Percentiles rank a stretch among this genome's conserved stretches.
Evolutionary conservation across 2,888 invertebrate genomes (phyloP).

Genomic region (Salticus scenicus): DNA sequence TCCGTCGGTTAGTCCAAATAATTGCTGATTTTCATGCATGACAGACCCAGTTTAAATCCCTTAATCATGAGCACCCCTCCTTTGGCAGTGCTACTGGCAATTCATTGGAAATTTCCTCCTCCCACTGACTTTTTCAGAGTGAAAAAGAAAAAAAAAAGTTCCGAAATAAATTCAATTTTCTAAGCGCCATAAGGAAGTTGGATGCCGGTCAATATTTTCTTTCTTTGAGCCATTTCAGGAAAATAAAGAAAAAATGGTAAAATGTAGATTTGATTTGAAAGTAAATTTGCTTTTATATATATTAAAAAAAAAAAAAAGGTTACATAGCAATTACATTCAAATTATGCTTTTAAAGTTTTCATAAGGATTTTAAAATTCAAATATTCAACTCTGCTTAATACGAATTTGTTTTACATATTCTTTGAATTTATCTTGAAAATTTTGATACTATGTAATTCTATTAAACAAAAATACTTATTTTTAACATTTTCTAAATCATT

Average conservation of each 20-base stretch:
- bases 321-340: too few species aligned
- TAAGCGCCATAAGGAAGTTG: not conserved
- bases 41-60: slow-evolving; percentile 23
- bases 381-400: too few species aligned
- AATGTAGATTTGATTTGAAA: not conserved
- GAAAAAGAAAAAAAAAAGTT: not conserved
- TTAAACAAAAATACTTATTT: too few species aligned
- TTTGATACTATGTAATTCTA: too few species aligned
- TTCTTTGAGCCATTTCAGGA: not conserved
- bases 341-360: too few species aligned
- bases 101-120: slow-evolving; percentile 4
- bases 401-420: too few species aligned
- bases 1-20: slow-evolving; percentile 40
- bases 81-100: slow-evolving; percentile 20
- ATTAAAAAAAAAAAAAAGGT: too few species aligned
- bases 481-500: too few species aligned
- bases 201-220: not conserved
- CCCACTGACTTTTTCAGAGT: not conserved
- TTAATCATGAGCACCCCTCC: slow-evolving; percentile 15
- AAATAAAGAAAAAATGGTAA: not conserved
- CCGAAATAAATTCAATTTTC: slow-evolving; percentile 6
- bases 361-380: too few species aligned
- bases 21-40: slow-evolving; percentile 67
- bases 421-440: too few species aligned
- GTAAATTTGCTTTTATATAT: too few species aligned